A percentile compares a stretch with the other conserved stretches of the same genome.
phyloP scores from a whole-genome alignment of 2,113 vertebrate species.

The Myrmecophaga tridactyla region DNA sequence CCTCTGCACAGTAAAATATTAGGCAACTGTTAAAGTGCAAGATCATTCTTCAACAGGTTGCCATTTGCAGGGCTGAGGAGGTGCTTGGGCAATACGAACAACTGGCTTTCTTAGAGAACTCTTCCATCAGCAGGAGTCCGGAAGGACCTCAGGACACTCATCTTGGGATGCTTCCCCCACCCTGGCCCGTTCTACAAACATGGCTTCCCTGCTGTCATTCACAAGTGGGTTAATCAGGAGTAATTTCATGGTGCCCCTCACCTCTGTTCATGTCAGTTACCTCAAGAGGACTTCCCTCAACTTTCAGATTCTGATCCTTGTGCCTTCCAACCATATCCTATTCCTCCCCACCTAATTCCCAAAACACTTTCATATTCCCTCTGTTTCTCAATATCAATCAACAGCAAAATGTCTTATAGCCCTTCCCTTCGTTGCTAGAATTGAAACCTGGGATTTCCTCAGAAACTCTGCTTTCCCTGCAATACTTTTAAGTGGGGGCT shows the following conservation, averaged over 20 bases:
- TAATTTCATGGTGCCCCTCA: not conserved
- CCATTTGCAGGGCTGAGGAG: not conserved
- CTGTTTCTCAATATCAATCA: not conserved
- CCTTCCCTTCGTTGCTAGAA: not conserved
- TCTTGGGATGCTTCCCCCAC: not conserved
- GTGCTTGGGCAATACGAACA: not conserved
- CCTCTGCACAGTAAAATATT: not conserved
- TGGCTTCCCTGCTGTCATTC: too few species aligned
- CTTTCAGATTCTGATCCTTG: not conserved
- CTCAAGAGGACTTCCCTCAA: not conserved
- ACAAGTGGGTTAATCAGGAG: not conserved
- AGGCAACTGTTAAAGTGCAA: not conserved
- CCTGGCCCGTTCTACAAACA: not conserved
- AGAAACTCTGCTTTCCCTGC: not conserved
- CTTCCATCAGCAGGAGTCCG: not conserved
- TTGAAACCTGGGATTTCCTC: not conserved
- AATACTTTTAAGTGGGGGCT: not conserved
- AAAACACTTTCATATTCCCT: not conserved
- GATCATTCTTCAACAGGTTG: not conserved
- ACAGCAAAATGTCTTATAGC: not conserved
- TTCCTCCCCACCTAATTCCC: not conserved
- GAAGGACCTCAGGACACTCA: not conserved
- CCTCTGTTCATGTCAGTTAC: not conserved
- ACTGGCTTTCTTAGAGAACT: not conserved
- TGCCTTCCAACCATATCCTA: not conserved